These are phyloP conservation scores for Sapayoa aenigma DNA, from an alignment of 2,113 vertebrate genomes.

Conservation along the genomic window DNA sequence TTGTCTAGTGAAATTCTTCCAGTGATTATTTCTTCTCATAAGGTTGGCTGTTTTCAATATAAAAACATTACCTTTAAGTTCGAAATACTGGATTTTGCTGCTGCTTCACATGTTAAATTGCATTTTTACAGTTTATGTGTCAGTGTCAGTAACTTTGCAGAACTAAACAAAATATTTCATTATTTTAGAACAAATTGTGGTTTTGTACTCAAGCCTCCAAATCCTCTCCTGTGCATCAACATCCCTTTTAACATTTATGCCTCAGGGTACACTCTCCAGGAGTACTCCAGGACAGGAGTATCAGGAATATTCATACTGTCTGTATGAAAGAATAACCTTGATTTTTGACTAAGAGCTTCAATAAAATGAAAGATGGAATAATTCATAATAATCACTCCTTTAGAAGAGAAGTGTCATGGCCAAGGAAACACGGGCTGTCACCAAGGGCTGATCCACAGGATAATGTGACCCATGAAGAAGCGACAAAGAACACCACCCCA, in stretches of 20 bases:
- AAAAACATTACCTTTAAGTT: background rate
- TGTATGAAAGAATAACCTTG: background rate
- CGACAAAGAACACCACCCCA: background rate
- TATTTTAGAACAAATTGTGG: background rate
- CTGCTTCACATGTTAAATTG: background rate
- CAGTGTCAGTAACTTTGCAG: background rate
- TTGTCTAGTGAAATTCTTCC: background rate
- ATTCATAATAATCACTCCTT: background rate
- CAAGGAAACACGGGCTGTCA: background rate
- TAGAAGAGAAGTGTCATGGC: background rate
- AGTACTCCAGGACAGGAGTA: background rate
- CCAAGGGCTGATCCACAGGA: background rate
- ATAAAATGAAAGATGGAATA: background rate
- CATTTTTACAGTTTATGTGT: background rate
- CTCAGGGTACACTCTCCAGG: background rate
- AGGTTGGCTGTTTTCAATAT: background rate
- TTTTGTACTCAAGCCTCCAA: background rate
- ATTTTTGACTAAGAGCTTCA: background rate
- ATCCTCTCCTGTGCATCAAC: background rate
- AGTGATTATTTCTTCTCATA: background rate
- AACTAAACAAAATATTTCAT: background rate
- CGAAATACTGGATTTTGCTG: background rate
- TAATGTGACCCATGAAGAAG: background rate
- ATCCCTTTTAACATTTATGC: background rate
- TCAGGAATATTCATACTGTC: background rate